Evolutionary conservation across 2,797 vertebrate species (phyloP).

Genomic region (Microchirus variegatus): DNA sequence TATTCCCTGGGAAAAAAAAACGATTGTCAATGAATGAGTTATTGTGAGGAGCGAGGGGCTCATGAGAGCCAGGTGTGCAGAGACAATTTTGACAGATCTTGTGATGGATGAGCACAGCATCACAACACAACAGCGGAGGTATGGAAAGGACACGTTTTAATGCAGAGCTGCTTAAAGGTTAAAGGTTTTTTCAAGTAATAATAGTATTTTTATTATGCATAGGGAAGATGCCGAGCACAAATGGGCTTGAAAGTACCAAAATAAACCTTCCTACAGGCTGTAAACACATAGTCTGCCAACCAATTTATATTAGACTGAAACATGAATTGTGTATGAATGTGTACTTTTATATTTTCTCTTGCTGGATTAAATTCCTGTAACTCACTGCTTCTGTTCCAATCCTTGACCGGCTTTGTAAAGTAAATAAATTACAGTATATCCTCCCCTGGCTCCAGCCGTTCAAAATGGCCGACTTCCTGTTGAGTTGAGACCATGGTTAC

Average conservation of each 20-base stretch:
- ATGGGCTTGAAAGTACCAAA: too few relatives aligned
- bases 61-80: conserved; percentile 7
- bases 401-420: conserved; percentile 39
- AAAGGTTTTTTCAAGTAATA: neutral
- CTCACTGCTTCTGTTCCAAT: conserved; percentile 33
- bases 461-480: too few relatives aligned
- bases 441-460: conserved; percentile 5
- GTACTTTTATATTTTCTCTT: too few relatives aligned
- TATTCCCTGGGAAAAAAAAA: neutral
- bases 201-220: too few relatives aligned
- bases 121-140: neutral
- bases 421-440: conserved; percentile 19
- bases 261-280: too few relatives aligned
- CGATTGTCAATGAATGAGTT: conserved; percentile 2
- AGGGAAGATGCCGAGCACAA: too few relatives aligned
- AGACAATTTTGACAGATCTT: conserved; percentile 2
- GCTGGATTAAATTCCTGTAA: neutral
- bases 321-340: too few relatives aligned
- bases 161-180: neutral
- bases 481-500: too few relatives aligned
- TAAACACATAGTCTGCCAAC: too few relatives aligned
- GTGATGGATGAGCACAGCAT: neutral
- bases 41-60: neutral
- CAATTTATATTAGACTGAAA: too few relatives aligned
- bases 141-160: neutral